Base-by-base conservation (phyloP, 1,140 invertebrate genomes). In the Anastrepha ludens region DNA sequence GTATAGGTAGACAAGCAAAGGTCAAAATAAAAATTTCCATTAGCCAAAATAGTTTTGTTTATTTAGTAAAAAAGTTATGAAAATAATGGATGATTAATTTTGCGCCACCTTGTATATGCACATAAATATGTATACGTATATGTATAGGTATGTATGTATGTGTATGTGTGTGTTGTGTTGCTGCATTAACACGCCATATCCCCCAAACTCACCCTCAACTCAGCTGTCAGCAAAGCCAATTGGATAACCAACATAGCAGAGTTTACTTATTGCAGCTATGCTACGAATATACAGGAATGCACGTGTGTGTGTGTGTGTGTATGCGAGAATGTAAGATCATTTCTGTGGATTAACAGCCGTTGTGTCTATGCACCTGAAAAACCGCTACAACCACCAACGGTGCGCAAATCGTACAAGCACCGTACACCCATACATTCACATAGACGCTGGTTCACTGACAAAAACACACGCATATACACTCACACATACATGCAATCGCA, bases 371-470 rank as follows among this genome's bases (percentile, higher is more conserved):
- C 64, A 39, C 64, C 64, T 67, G 64, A 20, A 67, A 67, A 67
- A 67, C 64, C 64, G 64, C 67, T 44, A 39, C 44, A 74, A 74
- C 67, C 67, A 47, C 67, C 29, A 74, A 74, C 41, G 67, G 67
- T 4, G 13, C 41, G 15, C 67, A 17, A 13, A 17, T 55, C 50
- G 50, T 55, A 29, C 29, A 29, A 29, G 29, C 29, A 29, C 29
- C 29, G 7, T 58, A 7, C 13, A 58, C 55, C 55, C 7, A 58
- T 58, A 58, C 55, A 58, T 58, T 7, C 55, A 58, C 13, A 58
- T 58, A 13, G 7, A 58, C 13, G 55, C 13, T 58, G 13, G 55
- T 8, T 8, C 13, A 13, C 13, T 8, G 13, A 58, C 55, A 58
- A 41, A 11, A 0, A 0, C 65, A 67, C 39, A 67, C 65, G 39